Base-by-base conservation (phyloP, 1,140 invertebrate genomes). In the Dreissena rostriformis region DNA sequence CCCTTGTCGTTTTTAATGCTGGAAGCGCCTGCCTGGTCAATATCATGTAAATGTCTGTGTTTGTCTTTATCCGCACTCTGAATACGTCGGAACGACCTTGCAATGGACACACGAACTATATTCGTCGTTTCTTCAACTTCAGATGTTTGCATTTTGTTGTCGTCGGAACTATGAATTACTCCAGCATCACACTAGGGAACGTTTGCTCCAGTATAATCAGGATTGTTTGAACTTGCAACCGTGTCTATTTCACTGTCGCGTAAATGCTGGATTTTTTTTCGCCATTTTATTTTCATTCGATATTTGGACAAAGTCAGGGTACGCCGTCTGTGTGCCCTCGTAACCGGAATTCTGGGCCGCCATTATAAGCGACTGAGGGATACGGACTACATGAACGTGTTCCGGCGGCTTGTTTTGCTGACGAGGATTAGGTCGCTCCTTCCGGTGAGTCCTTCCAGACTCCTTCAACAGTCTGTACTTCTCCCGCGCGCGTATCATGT, bases 401-500 rank as follows among this genome's bases (percentile, higher is more conserved):
- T 66, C 84, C 14, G 65, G 78, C 29, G 61, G 49, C n/a, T 78
- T 57, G 26, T 22, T 24, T 12, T 74, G 65, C n/a, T 78, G n/a
- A 24, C 39, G 74, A 19, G n/a, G n/a, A 52, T 80, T 68, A 71
- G 72, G 75, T 57, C 80, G 29, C n/a, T 82, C 84, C 24, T 63
- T 78, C 49, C 84, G 68, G 28, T 80, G 72, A 22, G 67, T 73
- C 53, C 75, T 82, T 14, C 81, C 53, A 24, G 80, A 86, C n/a
- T n/a, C 39, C 39, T 39, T 39, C 39, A 39, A 39, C 29, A 85
- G 55, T 67, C 72, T 86, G 0, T 85, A 86, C 77, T 86, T 86
- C 61, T 90, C 87, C 61, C 91, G 79, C 26, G 88, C 66, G 12
- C 91, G 86, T 53, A 93, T 93, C 77, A 91, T 84, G 71, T 92